Percentiles rank a stretch among this genome's conserved stretches.
phyloP scores from a whole-genome alignment of 30 jellyfish, hydroid and myxozoan genomes.

The Aurelia coerulea region DNA sequence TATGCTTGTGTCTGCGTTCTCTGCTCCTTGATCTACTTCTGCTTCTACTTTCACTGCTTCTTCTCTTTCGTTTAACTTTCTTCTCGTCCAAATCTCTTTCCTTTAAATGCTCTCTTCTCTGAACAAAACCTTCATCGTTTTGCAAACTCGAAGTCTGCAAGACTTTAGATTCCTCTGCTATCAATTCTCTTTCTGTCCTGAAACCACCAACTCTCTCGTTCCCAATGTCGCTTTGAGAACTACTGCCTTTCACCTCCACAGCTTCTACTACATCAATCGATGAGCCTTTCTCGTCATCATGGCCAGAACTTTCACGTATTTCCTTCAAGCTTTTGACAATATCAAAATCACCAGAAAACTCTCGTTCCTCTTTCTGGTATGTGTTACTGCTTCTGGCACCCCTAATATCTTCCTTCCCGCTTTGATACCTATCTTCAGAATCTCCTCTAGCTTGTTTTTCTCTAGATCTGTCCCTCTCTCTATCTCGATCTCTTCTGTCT shows the following conservation, averaged over 20 bases:
- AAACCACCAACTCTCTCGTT: neutral
- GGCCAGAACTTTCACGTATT: neutral
- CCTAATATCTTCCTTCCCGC: neutral
- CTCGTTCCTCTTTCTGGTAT: no score
- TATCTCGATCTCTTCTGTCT: neutral
- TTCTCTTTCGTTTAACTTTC: neutral
- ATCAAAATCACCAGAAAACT: neutral
- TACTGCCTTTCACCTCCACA: no score
- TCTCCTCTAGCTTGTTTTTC: no score
- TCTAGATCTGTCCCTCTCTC: neutral
- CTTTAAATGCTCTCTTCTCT: neutral
- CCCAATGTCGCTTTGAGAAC: no score
- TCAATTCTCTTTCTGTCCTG: neutral
- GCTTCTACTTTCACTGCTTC: conserved; percentile 13
- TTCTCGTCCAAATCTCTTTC: neutral
- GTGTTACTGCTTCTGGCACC: no score
- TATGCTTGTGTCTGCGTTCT: conserved; percentile 22
- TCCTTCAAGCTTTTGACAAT: neutral
- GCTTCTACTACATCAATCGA: no score
- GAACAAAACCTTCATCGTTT: neutral
- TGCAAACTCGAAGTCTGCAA: neutral
- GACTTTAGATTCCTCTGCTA: neutral
- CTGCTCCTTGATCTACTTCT: conserved; percentile 27
- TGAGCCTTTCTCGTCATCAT: no score
- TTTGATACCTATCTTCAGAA: neutral